These are phyloP conservation scores for Pristiophorus japonicus DNA, from an alignment of 2,113 vertebrate species.

Conservation along the genomic window DNA sequence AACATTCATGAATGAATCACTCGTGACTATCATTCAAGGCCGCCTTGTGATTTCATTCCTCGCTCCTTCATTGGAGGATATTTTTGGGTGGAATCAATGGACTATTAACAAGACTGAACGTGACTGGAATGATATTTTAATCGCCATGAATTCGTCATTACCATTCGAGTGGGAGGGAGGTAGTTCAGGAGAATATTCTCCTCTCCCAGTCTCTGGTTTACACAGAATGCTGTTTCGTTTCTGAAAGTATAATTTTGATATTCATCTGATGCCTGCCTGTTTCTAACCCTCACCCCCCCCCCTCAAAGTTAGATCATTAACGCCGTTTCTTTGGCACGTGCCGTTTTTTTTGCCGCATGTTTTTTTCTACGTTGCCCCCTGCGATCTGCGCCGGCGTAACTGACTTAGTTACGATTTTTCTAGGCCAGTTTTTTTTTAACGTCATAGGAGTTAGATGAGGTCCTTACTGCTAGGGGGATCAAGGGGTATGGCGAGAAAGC, in stretches of 20 bases:
- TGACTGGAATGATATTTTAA: background rate
- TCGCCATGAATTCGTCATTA: background rate
- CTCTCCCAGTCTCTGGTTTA: background rate
- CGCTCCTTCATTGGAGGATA: background rate
- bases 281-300: background rate
- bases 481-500: too few species aligned
- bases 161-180: background rate
- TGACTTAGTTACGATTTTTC: too few species aligned
- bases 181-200: background rate
- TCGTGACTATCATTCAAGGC: background rate
- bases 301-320: too few species aligned
- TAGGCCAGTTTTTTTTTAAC: too few species aligned
- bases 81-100: background rate
- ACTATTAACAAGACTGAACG: background rate
- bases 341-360: too few species aligned
- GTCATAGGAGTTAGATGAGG: too few species aligned
- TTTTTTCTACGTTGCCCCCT: too few species aligned
- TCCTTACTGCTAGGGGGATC: too few species aligned
- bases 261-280: background rate
- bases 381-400: too few species aligned
- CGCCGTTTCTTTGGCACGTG: too few species aligned
- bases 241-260: background rate
- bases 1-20: background rate
- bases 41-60: background rate
- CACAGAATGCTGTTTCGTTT: background rate